Evolutionary conservation across 2,888 invertebrate species (phyloP), one percentile per base, ranked within the genome.

Genomic region (Aphidius colemani): DNA sequence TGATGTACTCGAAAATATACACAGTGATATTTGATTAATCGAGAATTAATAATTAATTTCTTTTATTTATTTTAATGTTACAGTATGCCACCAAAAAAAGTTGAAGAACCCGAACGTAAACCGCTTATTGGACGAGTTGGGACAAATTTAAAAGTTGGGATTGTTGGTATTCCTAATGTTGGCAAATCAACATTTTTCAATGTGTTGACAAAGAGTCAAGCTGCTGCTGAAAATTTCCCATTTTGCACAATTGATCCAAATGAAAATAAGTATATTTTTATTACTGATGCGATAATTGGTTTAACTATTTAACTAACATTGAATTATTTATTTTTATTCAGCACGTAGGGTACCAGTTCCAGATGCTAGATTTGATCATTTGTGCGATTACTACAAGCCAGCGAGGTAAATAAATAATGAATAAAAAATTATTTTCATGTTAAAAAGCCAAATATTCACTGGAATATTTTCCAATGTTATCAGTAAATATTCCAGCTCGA

Each of bases 201-300:
- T 85, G 97, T 98, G 39, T 85, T 99, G 69, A 99, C 99, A 43
- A 96, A 98, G 83, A 97, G 97, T 82, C 92, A 94, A 78, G 98
- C 96, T 7, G 92, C 96, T 62, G 99, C 99, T 59, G 99, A 98
- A 83, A 99, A 99, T 83, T 99, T 98, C 82, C 98, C 99, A 1
- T 99, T 99, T 87, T 99, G 99, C 86, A 99, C 99, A 83, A 99
- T 99, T 82, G 98, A 99, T 85, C 99, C 99, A 56, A 98, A 98
- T 94, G 98, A 99, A 89, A 98, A 95, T 96, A 94, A 96, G 96
- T 95, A 91, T 90, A 69, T 8, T 40, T 72, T 67, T 59, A 65
- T 30, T 30, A 30, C 3, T 43, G 7, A 46, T 57, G 53, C 1
- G 41, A 41, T 53, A 44, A 11, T 53, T 53, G 2, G 3, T 9